Percentiles rank a stretch among this genome's conserved stretches.
Conservation (phyloP, 2,113 vertebrate genomes). For the Tauraco erythrolophus region DNA sequence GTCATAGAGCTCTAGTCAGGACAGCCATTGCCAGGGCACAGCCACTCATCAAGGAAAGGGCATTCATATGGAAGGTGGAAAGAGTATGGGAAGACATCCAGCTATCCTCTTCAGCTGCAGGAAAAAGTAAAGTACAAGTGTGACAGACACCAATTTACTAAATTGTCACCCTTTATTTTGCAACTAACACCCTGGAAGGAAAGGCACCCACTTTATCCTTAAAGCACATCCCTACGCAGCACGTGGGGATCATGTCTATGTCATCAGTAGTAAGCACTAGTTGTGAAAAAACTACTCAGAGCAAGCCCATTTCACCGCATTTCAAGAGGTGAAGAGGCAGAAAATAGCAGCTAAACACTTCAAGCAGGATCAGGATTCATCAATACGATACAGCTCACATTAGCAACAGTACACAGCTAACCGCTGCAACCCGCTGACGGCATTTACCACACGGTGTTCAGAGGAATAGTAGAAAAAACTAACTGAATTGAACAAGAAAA, state of each 20-base stretch:
- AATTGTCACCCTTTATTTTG: neutral
- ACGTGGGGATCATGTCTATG: neutral
- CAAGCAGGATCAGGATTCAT: slow-evolving; percentile 21
- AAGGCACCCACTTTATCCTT: neutral
- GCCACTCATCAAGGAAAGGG: neutral
- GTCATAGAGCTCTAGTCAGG: neutral
- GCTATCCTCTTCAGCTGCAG: neutral
- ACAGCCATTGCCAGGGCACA: neutral
- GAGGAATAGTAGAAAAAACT: neutral
- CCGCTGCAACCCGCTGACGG: neutral
- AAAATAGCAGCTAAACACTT: slow-evolving; percentile 48
- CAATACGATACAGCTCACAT: neutral
- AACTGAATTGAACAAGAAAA: slow-evolving; percentile 9
- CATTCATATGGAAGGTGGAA: neutral
- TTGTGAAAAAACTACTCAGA: neutral
- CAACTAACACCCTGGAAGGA: neutral
- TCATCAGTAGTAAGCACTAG: neutral
- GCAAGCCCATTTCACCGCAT: neutral
- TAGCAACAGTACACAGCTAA: slow-evolving; percentile 1
- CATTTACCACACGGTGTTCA: neutral
- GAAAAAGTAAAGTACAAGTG: neutral
- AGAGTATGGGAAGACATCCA: neutral
- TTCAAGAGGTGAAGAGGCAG: slow-evolving; percentile 31
- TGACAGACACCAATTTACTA: neutral
- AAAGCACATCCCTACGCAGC: neutral